Conservation (phyloP, 2,888 invertebrate species). For the Gymnocheta viridis region DNA sequence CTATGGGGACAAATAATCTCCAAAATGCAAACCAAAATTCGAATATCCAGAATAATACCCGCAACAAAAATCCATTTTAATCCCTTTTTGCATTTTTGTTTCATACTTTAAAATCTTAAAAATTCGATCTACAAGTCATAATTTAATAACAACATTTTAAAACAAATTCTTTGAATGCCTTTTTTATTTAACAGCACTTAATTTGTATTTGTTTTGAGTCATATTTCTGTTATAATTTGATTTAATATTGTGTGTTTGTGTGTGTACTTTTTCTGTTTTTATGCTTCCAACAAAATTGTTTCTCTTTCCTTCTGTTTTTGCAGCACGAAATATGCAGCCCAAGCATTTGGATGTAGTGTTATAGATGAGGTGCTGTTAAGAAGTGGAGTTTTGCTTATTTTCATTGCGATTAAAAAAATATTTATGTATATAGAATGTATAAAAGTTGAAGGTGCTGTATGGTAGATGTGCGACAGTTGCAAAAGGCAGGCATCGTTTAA, state of each 20-base stretch:
- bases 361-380: constrained; percentile 43
- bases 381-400: constrained; percentile 8
- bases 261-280: background rate
- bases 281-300: constrained; percentile 33
- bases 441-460: constrained; percentile 67
- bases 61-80: too few species aligned
- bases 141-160: constrained; percentile 7
- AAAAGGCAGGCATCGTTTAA: constrained; percentile 69
- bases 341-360: constrained; percentile 49
- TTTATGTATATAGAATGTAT: constrained; percentile 40
- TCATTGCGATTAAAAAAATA: constrained; percentile 56
- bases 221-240: constrained; percentile 66
- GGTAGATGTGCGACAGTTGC: constrained; percentile 69
- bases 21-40: too few species aligned
- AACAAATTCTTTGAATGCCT: constrained; percentile 53
- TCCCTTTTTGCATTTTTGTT: background rate
- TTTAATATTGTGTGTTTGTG: constrained; percentile 39
- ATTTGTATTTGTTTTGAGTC: constrained; percentile 62
- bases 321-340: constrained; percentile 48
- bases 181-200: constrained; percentile 53
- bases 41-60: too few species aligned
- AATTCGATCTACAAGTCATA: constrained; percentile 28
- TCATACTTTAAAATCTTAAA: constrained; percentile 18
- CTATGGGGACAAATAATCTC: too few species aligned
- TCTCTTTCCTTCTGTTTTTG: constrained; percentile 34